Base-by-base conservation (phyloP, 1,140 invertebrate genomes). In the Polypedilum pembai region DNA sequence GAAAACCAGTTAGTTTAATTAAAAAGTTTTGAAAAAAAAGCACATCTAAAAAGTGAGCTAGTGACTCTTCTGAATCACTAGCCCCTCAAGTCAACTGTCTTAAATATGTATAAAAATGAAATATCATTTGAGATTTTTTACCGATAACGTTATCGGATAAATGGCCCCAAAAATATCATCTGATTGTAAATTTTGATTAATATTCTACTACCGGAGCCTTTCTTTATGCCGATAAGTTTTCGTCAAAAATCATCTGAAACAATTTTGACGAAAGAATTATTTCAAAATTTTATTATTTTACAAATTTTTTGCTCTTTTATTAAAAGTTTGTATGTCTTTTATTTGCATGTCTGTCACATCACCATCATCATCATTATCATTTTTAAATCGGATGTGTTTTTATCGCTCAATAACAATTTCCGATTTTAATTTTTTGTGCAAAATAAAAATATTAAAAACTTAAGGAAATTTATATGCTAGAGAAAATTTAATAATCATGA, bases 221-320 rank as follows among this genome's bases (percentile, higher is more conserved):
- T 15, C 3, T 41, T 40, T 73, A 73, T 41, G 73, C 73, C 73
- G 73, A 73, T 73, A 73, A 73, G 73, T 73, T 73, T 73, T 73
- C 73, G 73, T 73, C 73, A 73, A 73, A 73, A 73, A 73, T 73
- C 73, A 73, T 73, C 41, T 40, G 41, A 40, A 40, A 40, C 15
- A 40, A 41, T 73, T 73, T 73, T 73, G 73, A 73, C 73, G 73
- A 73, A 73, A 73, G 73, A 73, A 73, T 73, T 73, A 73, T 73
- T 41, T 45, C 40, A 73, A 41, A 73, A 41, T 73, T 41, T 40
- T 73, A 40, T 41, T 73, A 40, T 73, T 73, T 40, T 41, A 45
- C 41, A 18, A 18, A 41, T 41, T 24, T 18, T 41, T 73, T 41
- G 12, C 10, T 73, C 20, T 33, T 40, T 73, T n/a, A n/a, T n/a